Evolutionary conservation across 2,113 vertebrate genomes (phyloP).

Genomic region (Rhinoderma darwinii): DNA sequence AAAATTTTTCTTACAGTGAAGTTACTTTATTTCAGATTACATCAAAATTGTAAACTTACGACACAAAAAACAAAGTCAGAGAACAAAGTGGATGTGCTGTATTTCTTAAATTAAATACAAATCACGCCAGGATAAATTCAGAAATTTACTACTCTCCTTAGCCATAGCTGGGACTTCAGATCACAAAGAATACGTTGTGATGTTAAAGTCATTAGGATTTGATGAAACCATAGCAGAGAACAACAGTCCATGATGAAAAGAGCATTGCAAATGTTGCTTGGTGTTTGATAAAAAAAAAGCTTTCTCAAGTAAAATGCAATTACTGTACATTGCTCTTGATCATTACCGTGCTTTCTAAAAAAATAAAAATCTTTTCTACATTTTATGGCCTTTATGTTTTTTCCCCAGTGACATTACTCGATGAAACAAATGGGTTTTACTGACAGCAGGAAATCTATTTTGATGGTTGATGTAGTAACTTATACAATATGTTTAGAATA

Average conservation of each 20-base stretch:
- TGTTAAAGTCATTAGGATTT: constrained; percentile 57
- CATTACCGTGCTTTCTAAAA: constrained; percentile 44
- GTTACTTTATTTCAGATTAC: neutral
- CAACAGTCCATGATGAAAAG: constrained; percentile 54
- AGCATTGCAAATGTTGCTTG: constrained; percentile 35
- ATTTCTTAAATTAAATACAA: constrained; percentile 15
- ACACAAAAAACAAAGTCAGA: constrained; percentile 27
- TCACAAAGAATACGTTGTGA: constrained; percentile 55
- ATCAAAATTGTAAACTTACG: constrained; percentile 11
- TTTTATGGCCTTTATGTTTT: constrained; percentile 19
- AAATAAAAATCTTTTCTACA: constrained; percentile 30
- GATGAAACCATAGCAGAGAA: constrained; percentile 48
- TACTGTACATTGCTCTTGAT: constrained; percentile 51
- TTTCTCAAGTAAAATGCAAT: constrained; percentile 45
- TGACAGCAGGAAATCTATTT: constrained; percentile 1
- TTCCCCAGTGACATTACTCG: constrained; percentile 33
- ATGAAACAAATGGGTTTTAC: constrained; percentile 39
- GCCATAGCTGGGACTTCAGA: constrained; percentile 12
- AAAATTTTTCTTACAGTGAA: neutral
- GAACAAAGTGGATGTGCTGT: neutral
- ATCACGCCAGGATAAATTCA: constrained; percentile 29
- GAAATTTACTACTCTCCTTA: constrained; percentile 7
- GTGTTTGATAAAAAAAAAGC: constrained; percentile 49
- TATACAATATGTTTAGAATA: neutral
- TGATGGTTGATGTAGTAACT: neutral